phyloP scores from a whole-genome alignment of 2,797 vertebrate genomes.

The Urophycis tenuis region DNA sequence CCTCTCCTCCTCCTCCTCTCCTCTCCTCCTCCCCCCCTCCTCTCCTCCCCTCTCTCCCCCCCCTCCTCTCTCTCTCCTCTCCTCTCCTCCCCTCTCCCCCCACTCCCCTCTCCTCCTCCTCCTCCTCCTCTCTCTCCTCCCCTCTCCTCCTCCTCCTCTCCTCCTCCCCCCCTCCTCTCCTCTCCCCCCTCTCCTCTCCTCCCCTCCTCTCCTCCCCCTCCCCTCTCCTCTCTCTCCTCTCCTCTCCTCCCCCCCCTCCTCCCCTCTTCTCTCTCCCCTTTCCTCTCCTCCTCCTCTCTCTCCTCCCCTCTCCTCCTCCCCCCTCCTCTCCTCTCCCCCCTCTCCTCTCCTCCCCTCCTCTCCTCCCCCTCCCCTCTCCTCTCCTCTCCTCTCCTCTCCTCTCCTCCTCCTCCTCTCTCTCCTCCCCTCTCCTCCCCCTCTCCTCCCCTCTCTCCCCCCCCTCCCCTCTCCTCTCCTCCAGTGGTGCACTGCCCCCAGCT shows the following conservation, averaged over 20 bases:
- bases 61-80: no score
- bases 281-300: slow-evolving; percentile 9
- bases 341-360: slow-evolving; percentile 46
- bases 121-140: background rate
- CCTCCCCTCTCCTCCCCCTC: slow-evolving; percentile 52
- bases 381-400: background rate
- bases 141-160: no score
- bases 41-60: no score
- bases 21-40: no score
- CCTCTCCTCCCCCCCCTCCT: background rate
- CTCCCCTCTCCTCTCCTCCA: slow-evolving; percentile 65
- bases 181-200: background rate
- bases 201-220: background rate
- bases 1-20: no score
- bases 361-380: slow-evolving; percentile 73
- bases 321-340: background rate
- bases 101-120: background rate
- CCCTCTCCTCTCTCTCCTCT: background rate
- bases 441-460: slow-evolving; percentile 82
- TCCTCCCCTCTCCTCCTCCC: background rate
- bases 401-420: slow-evolving; percentile 8
- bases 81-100: background rate
- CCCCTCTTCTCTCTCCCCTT: no score
- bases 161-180: no score
- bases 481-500: slow-evolving; percentile 82